A percentile compares a stretch with the other conserved stretches of the same genome.
Conservation (phyloP, 2,888 invertebrate species). For the Eristalis tenax region DNA sequence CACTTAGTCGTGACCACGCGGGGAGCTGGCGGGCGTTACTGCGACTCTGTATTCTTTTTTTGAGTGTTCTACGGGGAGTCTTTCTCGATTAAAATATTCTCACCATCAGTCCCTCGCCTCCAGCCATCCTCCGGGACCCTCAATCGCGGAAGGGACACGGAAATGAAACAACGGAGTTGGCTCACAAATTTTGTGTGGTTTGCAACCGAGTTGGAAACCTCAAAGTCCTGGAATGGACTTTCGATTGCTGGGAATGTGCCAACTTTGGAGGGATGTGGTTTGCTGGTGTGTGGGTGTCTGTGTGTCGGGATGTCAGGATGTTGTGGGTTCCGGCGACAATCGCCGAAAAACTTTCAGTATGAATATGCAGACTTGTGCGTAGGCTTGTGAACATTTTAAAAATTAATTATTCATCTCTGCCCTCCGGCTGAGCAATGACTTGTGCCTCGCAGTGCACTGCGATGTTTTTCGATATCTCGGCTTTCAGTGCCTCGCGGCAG, state of each 20-base stretch:
- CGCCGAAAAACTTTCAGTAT: neutral
- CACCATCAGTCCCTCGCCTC: too few species aligned
- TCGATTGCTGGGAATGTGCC: conserved; percentile 8
- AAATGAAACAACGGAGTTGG: conserved; percentile 23
- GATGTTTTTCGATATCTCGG: neutral
- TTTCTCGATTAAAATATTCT: neutral
- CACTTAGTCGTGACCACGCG: conserved; percentile 1
- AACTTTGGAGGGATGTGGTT: neutral
- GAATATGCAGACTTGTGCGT: conserved; percentile 6
- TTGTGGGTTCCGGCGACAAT: neutral
- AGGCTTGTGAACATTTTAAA: conserved; percentile 16
- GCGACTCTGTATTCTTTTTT: neutral
- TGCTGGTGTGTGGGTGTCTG: neutral
- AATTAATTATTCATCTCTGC: conserved; percentile 41
- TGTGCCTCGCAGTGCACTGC: too few species aligned
- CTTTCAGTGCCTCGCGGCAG: conserved; percentile 19
- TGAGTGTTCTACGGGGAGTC: neutral
- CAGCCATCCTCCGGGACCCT: too few species aligned
- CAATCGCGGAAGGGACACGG: neutral
- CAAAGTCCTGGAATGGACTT: conserved; percentile 29
- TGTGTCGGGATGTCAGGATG: neutral
- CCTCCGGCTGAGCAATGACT: too few species aligned
- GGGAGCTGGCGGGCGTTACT: neutral
- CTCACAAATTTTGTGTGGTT: conserved; percentile 28
- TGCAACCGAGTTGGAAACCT: conserved; percentile 6